phyloP scores from a whole-genome alignment of 2,113 vertebrate genomes.

The Murina feae region DNA sequence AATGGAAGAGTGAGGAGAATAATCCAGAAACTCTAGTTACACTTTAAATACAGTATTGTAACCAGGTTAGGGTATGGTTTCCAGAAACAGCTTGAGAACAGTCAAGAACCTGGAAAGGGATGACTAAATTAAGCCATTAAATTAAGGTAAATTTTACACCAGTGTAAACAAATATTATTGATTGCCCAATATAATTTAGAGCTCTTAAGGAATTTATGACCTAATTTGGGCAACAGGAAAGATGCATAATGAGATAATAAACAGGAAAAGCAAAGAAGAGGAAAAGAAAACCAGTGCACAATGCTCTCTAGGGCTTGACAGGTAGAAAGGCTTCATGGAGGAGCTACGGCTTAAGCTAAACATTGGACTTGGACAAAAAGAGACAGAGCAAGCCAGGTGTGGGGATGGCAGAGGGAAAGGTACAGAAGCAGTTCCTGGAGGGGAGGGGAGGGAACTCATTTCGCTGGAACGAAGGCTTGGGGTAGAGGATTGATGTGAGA shows the following conservation, averaged over 20 bases:
- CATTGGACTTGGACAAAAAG: not conserved
- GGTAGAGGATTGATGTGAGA: not conserved
- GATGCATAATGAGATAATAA: not conserved
- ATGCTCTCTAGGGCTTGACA: not conserved
- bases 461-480: not conserved
- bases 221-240: not conserved
- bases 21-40: too few relatives aligned
- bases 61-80: too few relatives aligned
- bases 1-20: too few relatives aligned
- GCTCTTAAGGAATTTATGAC: not conserved
- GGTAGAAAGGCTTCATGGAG: not conserved
- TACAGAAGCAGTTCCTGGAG: not conserved
- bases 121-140: slow-evolving; percentile 15
- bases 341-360: not conserved
- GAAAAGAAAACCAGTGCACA: not conserved
- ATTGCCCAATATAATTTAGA: not conserved
- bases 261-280: not conserved
- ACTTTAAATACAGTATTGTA: too few relatives aligned
- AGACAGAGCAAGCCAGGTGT: not conserved
- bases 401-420: not conserved
- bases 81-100: not conserved
- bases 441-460: not conserved
- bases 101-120: not conserved
- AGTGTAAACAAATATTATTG: not conserved
- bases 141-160: not conserved